Conservation (phyloP, 37 sponge, comb jelly and placozoan genomes). For the Eunapius fragilis region DNA sequence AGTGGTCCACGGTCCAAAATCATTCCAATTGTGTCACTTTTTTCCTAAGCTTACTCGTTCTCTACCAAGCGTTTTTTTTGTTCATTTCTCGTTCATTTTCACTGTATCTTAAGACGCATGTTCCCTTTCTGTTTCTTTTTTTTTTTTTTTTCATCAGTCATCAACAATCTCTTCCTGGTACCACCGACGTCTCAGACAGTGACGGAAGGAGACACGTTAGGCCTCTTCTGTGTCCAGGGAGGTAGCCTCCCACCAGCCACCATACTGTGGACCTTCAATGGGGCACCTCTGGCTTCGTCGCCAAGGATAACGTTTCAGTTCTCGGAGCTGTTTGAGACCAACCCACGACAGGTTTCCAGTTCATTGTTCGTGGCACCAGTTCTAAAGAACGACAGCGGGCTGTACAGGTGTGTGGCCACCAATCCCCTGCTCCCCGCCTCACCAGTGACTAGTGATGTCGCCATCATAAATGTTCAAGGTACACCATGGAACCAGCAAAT, state of each 20-base stretch:
- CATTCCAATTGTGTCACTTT: too few relatives aligned
- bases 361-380: slow-evolving; percentile 28
- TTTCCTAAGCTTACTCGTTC: too few relatives aligned
- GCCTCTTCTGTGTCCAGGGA: slow-evolving; percentile 65
- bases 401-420: slow-evolving; percentile 41
- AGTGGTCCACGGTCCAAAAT: too few relatives aligned
- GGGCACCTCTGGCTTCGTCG: not conserved
- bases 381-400: slow-evolving; percentile 27
- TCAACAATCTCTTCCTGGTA: slow-evolving; percentile 24
- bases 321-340: slow-evolving; percentile 3
- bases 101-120: too few relatives aligned
- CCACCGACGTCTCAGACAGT: slow-evolving; percentile 49
- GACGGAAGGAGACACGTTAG: slow-evolving; percentile 10
- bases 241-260: slow-evolving; percentile 65
- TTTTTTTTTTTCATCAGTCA: slow-evolving; percentile 17
- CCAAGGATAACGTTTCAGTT: slow-evolving; percentile 14
- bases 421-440: slow-evolving; percentile 44
- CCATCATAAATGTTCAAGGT: slow-evolving; percentile 54
- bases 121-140: not conserved
- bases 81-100: too few relatives aligned
- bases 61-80: too few relatives aligned
- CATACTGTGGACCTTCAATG: slow-evolving; percentile 51
- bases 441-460: slow-evolving; percentile 29
- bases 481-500: not conserved
- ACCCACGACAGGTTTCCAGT: slow-evolving; percentile 50